These are phyloP conservation scores for Pinna nobilis DNA, from an alignment of 1,140 invertebrate species.

Conservation along the genomic window DNA sequence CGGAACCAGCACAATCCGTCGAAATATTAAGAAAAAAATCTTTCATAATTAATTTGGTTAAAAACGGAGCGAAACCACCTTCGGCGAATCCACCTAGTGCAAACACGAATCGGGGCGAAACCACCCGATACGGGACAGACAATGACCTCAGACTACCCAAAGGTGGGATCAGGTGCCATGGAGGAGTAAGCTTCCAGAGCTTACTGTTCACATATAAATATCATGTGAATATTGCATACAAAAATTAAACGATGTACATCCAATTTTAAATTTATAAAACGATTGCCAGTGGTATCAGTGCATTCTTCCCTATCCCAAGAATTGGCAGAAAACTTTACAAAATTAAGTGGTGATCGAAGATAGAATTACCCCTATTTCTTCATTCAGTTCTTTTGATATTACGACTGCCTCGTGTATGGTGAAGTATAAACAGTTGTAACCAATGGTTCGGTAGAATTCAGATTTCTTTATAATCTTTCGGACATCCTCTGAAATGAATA, in stretches of 20 bases:
- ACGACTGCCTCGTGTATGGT: slow-evolving; percentile 69
- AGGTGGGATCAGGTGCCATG: too few species aligned
- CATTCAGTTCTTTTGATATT: slow-evolving; percentile 53
- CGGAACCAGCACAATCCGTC: too few species aligned
- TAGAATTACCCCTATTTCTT: slow-evolving; percentile 4
- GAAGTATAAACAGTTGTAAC: slow-evolving; percentile 61
- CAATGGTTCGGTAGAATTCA: slow-evolving; percentile 61
- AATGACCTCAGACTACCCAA: too few species aligned
- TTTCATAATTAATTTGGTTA: too few species aligned
- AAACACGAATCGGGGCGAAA: too few species aligned
- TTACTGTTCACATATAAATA: too few species aligned
- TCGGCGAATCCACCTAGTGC: too few species aligned
- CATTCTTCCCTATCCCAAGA: not conserved
- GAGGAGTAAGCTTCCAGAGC: too few species aligned
- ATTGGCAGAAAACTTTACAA: not conserved
- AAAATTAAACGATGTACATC: not conserved
- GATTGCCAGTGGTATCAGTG: not conserved
- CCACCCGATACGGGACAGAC: too few species aligned
- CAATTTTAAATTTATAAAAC: not conserved
- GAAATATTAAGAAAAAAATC: too few species aligned
- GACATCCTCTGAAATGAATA: slow-evolving; percentile 56
- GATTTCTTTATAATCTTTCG: slow-evolving; percentile 65
- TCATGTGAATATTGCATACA: not conserved
- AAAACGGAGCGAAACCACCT: too few species aligned
- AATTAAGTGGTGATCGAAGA: not conserved